Evolutionary conservation across 1,140 invertebrate species (phyloP), one percentile per base, ranked within the genome.

Genomic region (Meloidogyne floridensis): DNA sequence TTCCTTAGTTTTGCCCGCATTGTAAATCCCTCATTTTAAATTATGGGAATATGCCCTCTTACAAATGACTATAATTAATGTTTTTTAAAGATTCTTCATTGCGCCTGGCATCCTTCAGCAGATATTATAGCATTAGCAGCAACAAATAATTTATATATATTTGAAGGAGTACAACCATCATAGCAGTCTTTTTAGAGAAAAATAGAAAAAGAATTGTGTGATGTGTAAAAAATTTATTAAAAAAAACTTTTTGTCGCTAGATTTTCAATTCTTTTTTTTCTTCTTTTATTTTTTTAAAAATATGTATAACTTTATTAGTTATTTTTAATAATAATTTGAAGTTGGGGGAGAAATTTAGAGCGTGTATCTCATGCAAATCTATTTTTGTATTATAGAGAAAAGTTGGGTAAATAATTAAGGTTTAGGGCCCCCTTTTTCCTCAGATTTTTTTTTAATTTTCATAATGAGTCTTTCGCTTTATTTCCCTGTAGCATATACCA

Each of bases 101-200:
- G 96, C 42, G 96, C 96, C 86, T 99, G 97, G 97, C 97, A 99
- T 93, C 97, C 97, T 18, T 96, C 59, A 78, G 59, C 77, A 71
- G 77, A 78, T 20, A 96, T 98, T 80, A 96, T 99, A 81, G 97
- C 98, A 72, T 95, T 99, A 53, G 97, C 97, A 56, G 97, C 97
- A 86, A 98, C 97, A 87, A 99, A 99, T 93, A 99, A 99, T 92
- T 93, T 99, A 89, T 99, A 98, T 93, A 93, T 99, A 91, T 98
- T 99, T 72, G 83, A 86, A 79, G 84, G 80, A n/a, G 59, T 65
- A n/a, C 59, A 65, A 65, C 59, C 59, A 18, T 65, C 59, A 65
- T 65, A 65, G 59, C 59, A 32, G 59, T 54, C 10, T 54, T 32
- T 32, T 54, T 54, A 54, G 53, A 11, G 0, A 13, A 54, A 54